Base-by-base conservation (phyloP, 2,797 vertebrate species). In the Melanotaenia trifasciata region DNA sequence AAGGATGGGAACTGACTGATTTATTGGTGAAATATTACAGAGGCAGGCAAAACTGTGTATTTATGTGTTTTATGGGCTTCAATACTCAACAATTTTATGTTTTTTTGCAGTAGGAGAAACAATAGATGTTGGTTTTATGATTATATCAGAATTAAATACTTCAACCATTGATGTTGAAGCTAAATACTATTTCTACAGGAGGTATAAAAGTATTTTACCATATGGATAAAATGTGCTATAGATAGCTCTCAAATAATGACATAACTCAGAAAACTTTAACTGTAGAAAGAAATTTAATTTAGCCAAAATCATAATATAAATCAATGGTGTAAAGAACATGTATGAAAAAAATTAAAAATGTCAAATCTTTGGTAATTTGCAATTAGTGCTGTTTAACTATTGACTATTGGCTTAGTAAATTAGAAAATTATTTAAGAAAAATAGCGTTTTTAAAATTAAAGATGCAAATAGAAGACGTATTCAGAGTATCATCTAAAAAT, bases 1-100 rank as follows among this genome's bases (percentile, higher is more conserved):
- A 35, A 40, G 63, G 61, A 16, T n/a, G 53, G 32, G 56, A 59
- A 75, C 64, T 1, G 51, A 73, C 30, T 72, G 68, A 74, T 33
- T 74, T 73, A 81, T 60, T 43, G 40, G 57, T 72, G 16, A 62
- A 69, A 24, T 9, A 11, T 12, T 24, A 2, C 36, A 36, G 33
- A 24, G 4, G 36, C 36, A 38, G 36, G 36, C 36, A 38, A 12
- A 38, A 38, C 10, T 22, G n/a, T 53, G 50, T 6, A 53, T 53
- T 53, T 24, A 53, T 12, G 24, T 50, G 20, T 24, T 24, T 12
- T 1, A 53, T 26, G 2, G 20, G 26, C 24, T 3, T 24, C 11
- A 53, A 26, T 53, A 26, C 11, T 26, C n/a, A 24, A 24, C 50
- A 22, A 24, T 51, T 51, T 51, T 24, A 22, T 51, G 8, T 51